These are phyloP conservation scores for Pseudochaenichthys georgianus DNA, from an alignment of 2,797 vertebrate genomes.

Conservation along the genomic window DNA sequence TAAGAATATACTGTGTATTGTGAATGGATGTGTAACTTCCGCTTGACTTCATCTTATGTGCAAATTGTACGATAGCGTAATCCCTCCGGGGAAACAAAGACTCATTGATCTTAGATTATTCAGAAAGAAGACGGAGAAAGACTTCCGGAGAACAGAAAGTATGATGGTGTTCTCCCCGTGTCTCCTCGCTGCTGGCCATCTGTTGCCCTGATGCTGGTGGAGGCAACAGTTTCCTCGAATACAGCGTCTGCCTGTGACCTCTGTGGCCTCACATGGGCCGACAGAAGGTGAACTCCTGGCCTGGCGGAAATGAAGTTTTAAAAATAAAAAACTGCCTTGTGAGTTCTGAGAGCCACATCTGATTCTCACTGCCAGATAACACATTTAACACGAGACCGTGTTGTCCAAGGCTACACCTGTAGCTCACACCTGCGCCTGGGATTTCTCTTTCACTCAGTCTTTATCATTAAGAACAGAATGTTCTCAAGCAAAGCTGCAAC, in stretches of 20 bases:
- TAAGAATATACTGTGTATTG: background rate
- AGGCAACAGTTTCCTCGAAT: slow-evolving; percentile 74
- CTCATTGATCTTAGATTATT: slow-evolving; percentile 25
- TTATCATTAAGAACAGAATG: background rate
- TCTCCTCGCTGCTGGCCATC: slow-evolving; percentile 64
- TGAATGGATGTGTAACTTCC: background rate
- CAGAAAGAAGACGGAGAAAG: slow-evolving; percentile 27
- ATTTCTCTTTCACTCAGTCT: background rate
- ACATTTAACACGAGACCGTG: background rate
- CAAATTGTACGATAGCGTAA: background rate
- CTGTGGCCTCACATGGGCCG: slow-evolving; percentile 55
- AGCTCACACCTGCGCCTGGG: background rate
- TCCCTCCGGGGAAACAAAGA: slow-evolving; percentile 21
- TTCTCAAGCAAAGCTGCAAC: background rate
- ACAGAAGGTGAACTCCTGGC: slow-evolving; percentile 57
- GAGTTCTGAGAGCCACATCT: background rate
- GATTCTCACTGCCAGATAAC: slow-evolving; percentile 3
- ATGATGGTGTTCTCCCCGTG: slow-evolving; percentile 52
- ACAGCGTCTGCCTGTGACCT: slow-evolving; percentile 65
- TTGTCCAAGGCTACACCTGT: slow-evolving; percentile 12
- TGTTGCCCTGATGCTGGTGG: slow-evolving; percentile 72
- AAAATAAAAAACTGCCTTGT: slow-evolving; percentile 7
- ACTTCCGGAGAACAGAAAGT: slow-evolving; percentile 52
- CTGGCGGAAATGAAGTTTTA: slow-evolving; percentile 33
- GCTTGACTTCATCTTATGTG: background rate